A percentile compares a stretch with the other conserved stretches of the same genome.
phyloP scores from a whole-genome alignment of 2,888 invertebrate species.

The Xanthostigma xanthostigma region DNA sequence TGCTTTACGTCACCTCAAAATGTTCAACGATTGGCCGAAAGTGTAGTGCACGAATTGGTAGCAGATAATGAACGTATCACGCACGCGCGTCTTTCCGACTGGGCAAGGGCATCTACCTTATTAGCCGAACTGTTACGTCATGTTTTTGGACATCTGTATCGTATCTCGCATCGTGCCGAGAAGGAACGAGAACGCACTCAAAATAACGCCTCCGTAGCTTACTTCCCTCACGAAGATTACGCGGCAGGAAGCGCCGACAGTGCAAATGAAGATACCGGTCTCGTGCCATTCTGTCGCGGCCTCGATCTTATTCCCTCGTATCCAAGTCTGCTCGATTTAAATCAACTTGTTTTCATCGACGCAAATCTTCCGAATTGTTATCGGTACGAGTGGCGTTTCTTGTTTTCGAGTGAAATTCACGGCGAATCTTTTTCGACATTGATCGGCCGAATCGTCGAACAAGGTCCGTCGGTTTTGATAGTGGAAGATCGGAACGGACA shows the following conservation, averaged over 20 bases:
- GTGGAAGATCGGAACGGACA: constrained; percentile 68
- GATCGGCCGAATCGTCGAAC: constrained; percentile 58
- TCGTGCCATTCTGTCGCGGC: constrained; percentile 40
- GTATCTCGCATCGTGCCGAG: constrained; percentile 35
- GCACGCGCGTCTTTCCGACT: constrained; percentile 28
- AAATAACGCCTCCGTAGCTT: not conserved
- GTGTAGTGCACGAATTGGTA: constrained; percentile 35
- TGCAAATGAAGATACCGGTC: constrained; percentile 31
- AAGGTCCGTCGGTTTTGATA: constrained; percentile 70
- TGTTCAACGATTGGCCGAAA: constrained; percentile 41
- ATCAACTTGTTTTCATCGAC: constrained; percentile 69
- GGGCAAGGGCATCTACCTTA: constrained; percentile 32
- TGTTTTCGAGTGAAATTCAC: constrained; percentile 75
- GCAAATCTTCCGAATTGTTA: constrained; percentile 59
- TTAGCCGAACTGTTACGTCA: constrained; percentile 34
- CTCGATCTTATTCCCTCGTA: constrained; percentile 60
- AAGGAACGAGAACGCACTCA: constrained; percentile 16
- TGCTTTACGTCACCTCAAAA: constrained; percentile 37
- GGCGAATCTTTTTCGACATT: constrained; percentile 84
- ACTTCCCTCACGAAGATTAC: constrained; percentile 16
- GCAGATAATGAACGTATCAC: constrained; percentile 27
- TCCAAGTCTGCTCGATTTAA: constrained; percentile 57
- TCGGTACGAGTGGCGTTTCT: constrained; percentile 69
- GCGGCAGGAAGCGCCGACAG: constrained; percentile 21
- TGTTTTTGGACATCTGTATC: constrained; percentile 36